Evolutionary conservation across 2,113 vertebrate species (phyloP).

Genomic region (Lampris incognitus): DNA sequence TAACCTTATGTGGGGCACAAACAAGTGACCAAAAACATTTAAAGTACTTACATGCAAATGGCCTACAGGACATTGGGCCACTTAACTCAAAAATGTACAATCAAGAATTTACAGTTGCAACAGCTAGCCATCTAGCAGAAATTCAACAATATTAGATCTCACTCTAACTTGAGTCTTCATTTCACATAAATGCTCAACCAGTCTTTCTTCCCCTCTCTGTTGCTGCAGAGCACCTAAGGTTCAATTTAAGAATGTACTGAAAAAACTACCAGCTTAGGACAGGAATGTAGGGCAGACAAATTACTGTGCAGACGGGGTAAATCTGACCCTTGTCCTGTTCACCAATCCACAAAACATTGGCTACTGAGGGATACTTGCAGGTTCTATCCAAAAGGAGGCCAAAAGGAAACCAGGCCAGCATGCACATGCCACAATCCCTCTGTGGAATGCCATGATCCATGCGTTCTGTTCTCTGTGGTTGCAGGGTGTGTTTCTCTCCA

Average conservation of each 20-base stretch:
- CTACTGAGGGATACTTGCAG: slow-evolving; percentile 52
- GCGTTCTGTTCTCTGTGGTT: slow-evolving; percentile 55
- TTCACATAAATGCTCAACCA: not conserved
- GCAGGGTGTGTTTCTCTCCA: slow-evolving; percentile 43
- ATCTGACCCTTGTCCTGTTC: slow-evolving; percentile 36
- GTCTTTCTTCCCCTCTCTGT: not conserved
- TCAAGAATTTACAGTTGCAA: too few relatives aligned
- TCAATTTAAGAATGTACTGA: slow-evolving; percentile 6
- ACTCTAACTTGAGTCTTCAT: not conserved
- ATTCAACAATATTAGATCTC: not conserved
- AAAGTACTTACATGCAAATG: not conserved
- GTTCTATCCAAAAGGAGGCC: slow-evolving; percentile 36
- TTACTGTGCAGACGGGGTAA: slow-evolving; percentile 40
- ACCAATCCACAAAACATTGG: slow-evolving; percentile 61
- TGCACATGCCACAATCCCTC: slow-evolving; percentile 60
- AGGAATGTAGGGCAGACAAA: slow-evolving; percentile 54
- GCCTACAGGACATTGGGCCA: not conserved
- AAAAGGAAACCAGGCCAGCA: slow-evolving; percentile 54
- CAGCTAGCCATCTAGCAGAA: too few relatives aligned
- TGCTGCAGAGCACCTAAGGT: not conserved
- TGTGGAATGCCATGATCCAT: slow-evolving; percentile 61
- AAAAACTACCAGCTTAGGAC: slow-evolving; percentile 24
- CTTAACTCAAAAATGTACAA: not conserved
- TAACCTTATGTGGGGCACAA: not conserved
- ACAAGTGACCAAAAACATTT: not conserved